These are phyloP conservation scores for Anadara kagoshimensis DNA, from an alignment of 1,140 invertebrate species.

Conservation along the genomic window DNA sequence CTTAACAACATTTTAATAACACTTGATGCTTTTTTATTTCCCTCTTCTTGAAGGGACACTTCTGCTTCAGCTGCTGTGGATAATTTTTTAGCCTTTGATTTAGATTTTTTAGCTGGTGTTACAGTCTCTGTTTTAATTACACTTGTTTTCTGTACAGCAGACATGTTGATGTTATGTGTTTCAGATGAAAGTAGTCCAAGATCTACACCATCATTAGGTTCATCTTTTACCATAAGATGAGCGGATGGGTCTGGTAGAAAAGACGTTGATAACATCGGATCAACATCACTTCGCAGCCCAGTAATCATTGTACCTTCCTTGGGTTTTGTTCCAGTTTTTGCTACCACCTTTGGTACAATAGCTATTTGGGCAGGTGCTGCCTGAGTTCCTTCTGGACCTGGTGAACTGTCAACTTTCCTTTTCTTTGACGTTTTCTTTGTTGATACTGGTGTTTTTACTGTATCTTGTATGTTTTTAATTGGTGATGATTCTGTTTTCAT, in stretches of 20 bases:
- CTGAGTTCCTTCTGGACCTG: neutral
- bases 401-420: neutral
- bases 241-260: no score
- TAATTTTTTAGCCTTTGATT: slow-evolving; percentile 13
- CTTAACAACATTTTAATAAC: slow-evolving; percentile 45
- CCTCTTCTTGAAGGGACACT: neutral
- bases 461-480: slow-evolving; percentile 1
- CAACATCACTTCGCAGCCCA: no score
- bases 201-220: slow-evolving; percentile 18
- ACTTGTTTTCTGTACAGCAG: no score
- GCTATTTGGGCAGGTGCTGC: neutral
- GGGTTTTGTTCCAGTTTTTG: no score
- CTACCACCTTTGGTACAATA: no score
- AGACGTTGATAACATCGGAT: no score
- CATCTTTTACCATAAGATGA: slow-evolving; percentile 5
- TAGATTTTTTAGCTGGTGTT: slow-evolving; percentile 2
- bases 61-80: neutral
- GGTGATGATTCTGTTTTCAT: slow-evolving; percentile 3
- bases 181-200: slow-evolving; percentile 8
- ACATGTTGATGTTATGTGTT: neutral
- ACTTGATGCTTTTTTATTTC: slow-evolving; percentile 25
- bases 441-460: no score
- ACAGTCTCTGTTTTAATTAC: slow-evolving; percentile 10
- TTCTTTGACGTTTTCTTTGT: neutral
- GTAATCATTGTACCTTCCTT: no score